A percentile compares a stretch with the other conserved stretches of the same genome.
Conservation (phyloP, 2,113 vertebrate species). For the Gallinago paraguaiae region DNA sequence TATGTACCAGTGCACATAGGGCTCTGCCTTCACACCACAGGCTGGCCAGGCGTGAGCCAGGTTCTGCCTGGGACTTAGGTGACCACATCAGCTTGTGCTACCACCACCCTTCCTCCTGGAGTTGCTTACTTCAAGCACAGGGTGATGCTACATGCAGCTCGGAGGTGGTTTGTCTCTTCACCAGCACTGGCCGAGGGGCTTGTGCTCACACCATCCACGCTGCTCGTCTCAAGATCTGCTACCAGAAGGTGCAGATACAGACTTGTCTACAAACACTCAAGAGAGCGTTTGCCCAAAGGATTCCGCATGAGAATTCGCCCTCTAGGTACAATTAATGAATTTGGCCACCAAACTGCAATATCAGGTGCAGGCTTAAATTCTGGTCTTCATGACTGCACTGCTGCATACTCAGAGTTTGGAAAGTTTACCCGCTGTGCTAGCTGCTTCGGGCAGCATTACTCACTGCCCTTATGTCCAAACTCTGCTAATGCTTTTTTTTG, state of each 20-base stretch:
- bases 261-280: background rate
- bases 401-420: background rate
- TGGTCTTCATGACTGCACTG: background rate
- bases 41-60: background rate
- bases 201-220: fast-evolving
- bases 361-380: background rate
- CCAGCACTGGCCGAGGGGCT: background rate
- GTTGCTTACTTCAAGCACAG: background rate
- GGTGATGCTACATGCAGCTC: too few species aligned
- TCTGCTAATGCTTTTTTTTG: background rate
- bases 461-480: background rate
- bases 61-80: fast-evolving
- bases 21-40: background rate
- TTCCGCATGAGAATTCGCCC: background rate
- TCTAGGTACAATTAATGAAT: background rate
- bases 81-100: background rate
- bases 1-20: fast-evolving
- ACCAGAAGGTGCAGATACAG: background rate
- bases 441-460: background rate
- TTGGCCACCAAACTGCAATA: background rate
- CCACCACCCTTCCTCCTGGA: background rate
- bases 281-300: background rate
- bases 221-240: background rate
- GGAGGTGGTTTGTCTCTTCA: background rate
- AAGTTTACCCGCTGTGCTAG: background rate